Conservation (phyloP, 2,113 vertebrate genomes). For the Probosciger aterrimus region DNA sequence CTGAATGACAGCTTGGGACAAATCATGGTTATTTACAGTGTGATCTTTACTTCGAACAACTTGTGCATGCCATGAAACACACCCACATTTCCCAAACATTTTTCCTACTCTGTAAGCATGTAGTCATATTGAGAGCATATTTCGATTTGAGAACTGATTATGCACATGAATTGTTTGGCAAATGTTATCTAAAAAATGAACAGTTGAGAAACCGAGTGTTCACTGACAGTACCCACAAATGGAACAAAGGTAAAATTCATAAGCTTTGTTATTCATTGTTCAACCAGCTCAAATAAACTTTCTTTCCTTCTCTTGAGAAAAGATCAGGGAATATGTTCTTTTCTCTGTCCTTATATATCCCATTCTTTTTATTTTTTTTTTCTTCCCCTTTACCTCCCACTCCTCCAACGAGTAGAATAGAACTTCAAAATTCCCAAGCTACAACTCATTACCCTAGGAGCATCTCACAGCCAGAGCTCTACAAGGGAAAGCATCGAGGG, state of each 20-base stretch:
- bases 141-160: neutral
- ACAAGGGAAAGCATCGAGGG: neutral
- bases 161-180: neutral
- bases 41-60: neutral
- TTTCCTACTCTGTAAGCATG: neutral
- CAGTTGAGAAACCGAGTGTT: neutral
- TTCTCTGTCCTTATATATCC: neutral
- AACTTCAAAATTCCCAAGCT: neutral
- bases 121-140: neutral
- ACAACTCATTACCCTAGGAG: neutral
- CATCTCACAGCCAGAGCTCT: neutral
- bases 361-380: neutral
- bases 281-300: neutral
- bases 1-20: neutral
- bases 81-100: neutral
- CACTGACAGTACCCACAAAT: neutral
- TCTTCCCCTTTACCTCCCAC: rapidly evolving
- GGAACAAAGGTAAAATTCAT: neutral
- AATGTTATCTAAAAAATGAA: neutral
- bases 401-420: neutral
- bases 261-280: neutral
- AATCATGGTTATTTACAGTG: rapidly evolving
- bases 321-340: neutral
- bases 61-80: rapidly evolving
- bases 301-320: neutral